Conservation (phyloP, 2,113 vertebrate genomes). For the Anguilla rostrata region DNA sequence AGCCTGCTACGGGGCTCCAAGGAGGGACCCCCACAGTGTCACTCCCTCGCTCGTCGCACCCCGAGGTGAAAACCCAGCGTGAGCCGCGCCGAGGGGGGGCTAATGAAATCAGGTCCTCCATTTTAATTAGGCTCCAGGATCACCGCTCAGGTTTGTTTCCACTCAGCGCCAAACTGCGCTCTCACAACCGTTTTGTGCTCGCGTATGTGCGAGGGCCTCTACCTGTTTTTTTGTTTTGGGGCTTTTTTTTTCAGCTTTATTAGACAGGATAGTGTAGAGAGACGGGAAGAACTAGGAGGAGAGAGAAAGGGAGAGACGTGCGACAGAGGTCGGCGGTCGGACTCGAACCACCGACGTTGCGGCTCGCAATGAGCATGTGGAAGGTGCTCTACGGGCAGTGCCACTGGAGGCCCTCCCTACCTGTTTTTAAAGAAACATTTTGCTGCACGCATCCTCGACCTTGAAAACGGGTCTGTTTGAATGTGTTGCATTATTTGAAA, state of each 20-base stretch:
- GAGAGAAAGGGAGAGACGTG: too few species aligned
- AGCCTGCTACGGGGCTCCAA: neutral
- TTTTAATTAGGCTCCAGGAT: neutral
- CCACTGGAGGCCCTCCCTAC: too few species aligned
- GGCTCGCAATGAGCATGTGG: too few species aligned
- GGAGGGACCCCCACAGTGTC: neutral
- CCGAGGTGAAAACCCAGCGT: neutral
- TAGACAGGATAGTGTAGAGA: too few species aligned
- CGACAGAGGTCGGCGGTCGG: too few species aligned
- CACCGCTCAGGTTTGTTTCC: neutral
- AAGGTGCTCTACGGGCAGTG: too few species aligned
- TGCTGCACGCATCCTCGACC: neutral
- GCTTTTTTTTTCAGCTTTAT: too few species aligned
- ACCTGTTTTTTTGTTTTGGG: neutral
- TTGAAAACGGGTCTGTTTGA: neutral
- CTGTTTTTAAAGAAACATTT: neutral
- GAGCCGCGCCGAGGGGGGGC: too few species aligned
- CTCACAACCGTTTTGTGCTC: neutral
- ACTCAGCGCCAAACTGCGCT: neutral
- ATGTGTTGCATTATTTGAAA: neutral
- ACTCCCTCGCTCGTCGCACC: neutral
- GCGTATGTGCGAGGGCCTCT: neutral
- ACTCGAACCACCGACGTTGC: too few species aligned
- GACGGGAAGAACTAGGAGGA: too few species aligned
- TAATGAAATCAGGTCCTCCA: neutral